These are phyloP conservation scores for Pitta sordida DNA, from an alignment of 2,113 vertebrate genomes.

Conservation along the genomic window DNA sequence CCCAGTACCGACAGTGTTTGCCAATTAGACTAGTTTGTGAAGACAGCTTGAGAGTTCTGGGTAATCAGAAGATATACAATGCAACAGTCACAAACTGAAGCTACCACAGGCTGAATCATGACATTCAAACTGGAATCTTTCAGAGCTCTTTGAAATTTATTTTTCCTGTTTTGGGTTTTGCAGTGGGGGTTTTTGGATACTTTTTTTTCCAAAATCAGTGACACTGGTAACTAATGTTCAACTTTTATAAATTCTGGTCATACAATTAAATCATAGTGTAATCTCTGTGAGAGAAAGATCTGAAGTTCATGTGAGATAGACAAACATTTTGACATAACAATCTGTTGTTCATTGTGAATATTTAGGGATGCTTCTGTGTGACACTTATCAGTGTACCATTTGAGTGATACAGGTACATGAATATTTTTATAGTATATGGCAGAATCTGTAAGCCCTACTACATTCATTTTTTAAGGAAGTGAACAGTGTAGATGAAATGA, in stretches of 20 bases:
- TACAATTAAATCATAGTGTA: background rate
- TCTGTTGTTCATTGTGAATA: background rate
- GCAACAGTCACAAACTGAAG: background rate
- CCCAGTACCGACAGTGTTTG: background rate
- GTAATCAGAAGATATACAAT: background rate
- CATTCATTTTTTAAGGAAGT: background rate
- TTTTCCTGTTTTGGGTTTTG: background rate
- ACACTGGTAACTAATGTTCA: background rate
- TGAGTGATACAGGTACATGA: background rate
- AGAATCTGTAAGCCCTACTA: background rate
- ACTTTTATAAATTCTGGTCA: background rate
- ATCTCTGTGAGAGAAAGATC: background rate
- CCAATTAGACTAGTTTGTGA: background rate
- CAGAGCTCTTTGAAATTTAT: background rate
- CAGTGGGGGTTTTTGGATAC: too few relatives aligned
- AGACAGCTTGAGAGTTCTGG: background rate
- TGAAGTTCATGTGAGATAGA: background rate
- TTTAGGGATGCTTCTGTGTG: background rate
- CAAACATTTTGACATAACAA: background rate
- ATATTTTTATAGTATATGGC: background rate
- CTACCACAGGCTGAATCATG: accelerated
- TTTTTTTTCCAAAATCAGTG: background rate
- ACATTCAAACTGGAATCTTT: background rate
- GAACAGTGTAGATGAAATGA: background rate
- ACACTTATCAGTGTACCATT: background rate